Base-by-base conservation (phyloP, 92 coral and sea anemone genomes). In the Diadumene lineata region DNA sequence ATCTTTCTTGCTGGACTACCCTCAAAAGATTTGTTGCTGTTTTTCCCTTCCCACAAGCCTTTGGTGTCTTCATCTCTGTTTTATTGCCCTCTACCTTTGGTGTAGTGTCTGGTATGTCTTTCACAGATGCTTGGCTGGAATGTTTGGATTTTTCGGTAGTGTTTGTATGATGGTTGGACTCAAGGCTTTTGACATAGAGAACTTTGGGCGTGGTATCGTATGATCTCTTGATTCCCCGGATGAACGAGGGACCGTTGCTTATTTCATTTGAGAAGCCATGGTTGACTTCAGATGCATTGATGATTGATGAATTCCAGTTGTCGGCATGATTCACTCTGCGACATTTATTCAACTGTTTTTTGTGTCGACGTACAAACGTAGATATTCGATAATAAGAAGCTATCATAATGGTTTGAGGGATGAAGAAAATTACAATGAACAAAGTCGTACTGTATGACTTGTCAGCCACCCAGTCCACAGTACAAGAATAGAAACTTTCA, bases 351-450 rank as follows among this genome's bases (percentile, higher is more conserved):
- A 79, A 56, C 22, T 80, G 79, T 53, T 65, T 70, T 56, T 79
- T 82, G 65, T 86, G 91, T 22, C 43, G 70, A 27, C 75, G 77
- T 16, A 89, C 88, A 66, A 89, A 89, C 38, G 75, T 82, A 11
- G 78, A 62, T 19, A 89, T 89, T 25, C 81, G 53, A 46, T 32
- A 63, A 63, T 89, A 89, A 7, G 91, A 77, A 24, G 79, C 30
- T 17, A 74, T n/a, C 87, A 89, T 86, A 3, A 86, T 72, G 9
- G 79, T 60, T 22, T 86, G 94, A n/a, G 94, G 94, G 19, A 84
- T 75, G 48, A 71, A 70, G 34, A 85, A 89, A 21, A 89, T 80
- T 13, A 66, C 60, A 7, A 82, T 79, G 34, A 89, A 74, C 1
- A 89, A 33, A 13, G 79, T 79, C 3, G 70, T 66, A 7, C 88